Conservation (phyloP, 2,797 vertebrate genomes). For the Phalanger gymnotis region DNA sequence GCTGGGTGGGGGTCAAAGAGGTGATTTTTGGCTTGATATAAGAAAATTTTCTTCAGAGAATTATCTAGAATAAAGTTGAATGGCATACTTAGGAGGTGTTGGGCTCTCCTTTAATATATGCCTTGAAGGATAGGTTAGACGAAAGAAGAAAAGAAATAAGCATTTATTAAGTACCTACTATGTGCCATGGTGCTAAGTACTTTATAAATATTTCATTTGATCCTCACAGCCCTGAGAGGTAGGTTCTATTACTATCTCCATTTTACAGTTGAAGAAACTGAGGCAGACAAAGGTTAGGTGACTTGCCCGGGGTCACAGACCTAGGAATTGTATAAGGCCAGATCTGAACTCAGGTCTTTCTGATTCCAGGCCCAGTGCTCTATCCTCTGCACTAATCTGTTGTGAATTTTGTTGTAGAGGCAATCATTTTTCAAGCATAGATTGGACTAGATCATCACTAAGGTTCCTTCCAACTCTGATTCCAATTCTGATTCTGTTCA, state of each 20-base stretch:
- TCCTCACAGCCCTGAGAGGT: not conserved
- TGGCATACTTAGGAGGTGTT: not conserved
- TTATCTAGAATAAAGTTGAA: not conserved
- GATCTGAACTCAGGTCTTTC: not conserved
- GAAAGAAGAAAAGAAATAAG: not conserved
- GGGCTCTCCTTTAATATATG: not conserved
- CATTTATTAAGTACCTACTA: not conserved
- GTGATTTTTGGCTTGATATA: not conserved
- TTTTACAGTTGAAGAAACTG: not conserved
- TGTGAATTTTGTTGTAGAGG: not conserved
- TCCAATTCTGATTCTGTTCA: not conserved
- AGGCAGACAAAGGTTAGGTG: not conserved
- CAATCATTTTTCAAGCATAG: not conserved
- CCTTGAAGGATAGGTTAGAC: not conserved
- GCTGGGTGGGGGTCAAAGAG: not conserved
- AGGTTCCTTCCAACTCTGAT: not conserved
- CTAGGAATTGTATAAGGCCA: not conserved
- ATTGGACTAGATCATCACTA: not conserved
- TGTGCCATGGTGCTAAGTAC: not conserved
- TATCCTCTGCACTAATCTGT: not conserved
- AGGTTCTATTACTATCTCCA: not conserved
- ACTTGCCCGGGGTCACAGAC: not conserved
- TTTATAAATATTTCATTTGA: not conserved
- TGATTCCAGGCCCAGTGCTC: not conserved
- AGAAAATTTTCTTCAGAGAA: not conserved